Evolutionary conservation across 1,140 invertebrate species (phyloP), one percentile per base, ranked within the genome.

Genomic region (Zaprionus kolodkinae): DNA sequence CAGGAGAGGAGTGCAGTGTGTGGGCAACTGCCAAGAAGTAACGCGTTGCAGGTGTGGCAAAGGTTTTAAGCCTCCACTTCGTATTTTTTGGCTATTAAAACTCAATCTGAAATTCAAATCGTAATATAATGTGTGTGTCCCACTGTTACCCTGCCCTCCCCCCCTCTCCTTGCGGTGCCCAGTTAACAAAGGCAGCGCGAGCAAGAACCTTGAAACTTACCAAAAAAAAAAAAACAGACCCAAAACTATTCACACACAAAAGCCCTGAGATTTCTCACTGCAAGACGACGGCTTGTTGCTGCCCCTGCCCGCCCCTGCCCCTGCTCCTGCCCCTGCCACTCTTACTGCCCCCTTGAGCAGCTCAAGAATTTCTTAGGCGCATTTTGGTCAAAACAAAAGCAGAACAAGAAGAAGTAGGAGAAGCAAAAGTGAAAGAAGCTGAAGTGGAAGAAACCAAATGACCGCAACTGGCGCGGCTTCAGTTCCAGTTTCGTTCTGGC

Each of bases 31-130:
- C 70, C 72, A 79, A 87, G n/a, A 79, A 79, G 76, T 69, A 76
- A 82, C 35, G 45, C 61, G 71, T 81, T 86, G 87, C 87, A 91
- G 82, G 87, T 91, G 87, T 91, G 85, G 84, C 79, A 82, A n/a
- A 40, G 25, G 21, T 21, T 6, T 27, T 38, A 12, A 10, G 35
- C 15, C 11, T 57, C 15, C 15, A 45, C 48, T 43, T 1, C 21
- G 21, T n/a, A n/a, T 21, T 21, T 21, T 55, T 65, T 52, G 87
- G 87, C 87, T 87, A 91, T 91, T 91, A 91, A 91, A 91, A 91
- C 87, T 83, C 87, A 91, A 91, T 91, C 87, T 91, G 87, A 91
- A 91, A 87, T 91, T 91, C 87, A 91, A 91, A 91, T 91, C 87
- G 88, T 66, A 83, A 91, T 91, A 76, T 81, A 78, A 72, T 81